Evolutionary conservation across 2,797 vertebrate species (phyloP).

Genomic region (Rousettus madagascariensis): DNA sequence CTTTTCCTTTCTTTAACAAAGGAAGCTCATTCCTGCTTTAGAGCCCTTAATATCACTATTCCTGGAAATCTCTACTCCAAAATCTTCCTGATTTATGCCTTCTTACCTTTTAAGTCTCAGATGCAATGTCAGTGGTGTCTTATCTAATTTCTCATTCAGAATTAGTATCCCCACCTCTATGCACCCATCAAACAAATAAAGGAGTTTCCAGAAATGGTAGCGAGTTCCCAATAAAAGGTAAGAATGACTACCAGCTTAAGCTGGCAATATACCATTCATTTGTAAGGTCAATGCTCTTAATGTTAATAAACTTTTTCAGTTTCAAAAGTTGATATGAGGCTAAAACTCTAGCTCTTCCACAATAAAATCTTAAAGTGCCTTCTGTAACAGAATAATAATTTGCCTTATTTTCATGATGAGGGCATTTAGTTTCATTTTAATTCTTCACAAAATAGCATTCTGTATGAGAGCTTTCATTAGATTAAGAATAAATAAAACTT

Average conservation of each 20-base stretch:
- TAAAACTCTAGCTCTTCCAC: neutral
- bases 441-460: neutral
- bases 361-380: neutral
- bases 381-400: neutral
- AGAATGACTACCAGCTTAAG: neutral
- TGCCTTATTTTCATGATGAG: neutral
- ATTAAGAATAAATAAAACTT: slow-evolving; percentile 11
- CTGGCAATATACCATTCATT: neutral
- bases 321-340: neutral
- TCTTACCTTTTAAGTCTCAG: neutral
- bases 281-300: neutral
- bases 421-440: slow-evolving; percentile 13
- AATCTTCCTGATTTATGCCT: neutral
- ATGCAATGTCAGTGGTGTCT: neutral
- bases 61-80: neutral
- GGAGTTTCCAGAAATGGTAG: neutral
- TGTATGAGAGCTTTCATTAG: neutral
- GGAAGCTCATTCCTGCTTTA: neutral
- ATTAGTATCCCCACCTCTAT: neutral
- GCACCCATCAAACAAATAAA: neutral
- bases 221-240: neutral
- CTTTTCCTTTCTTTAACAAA: neutral
- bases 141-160: neutral
- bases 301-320: neutral
- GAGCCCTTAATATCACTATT: neutral